Percentiles rank a stretch among this genome's conserved stretches.
Evolutionary conservation across 2,888 invertebrate genomes (phyloP).

Genomic region (Leptinotarsa rubiginosa): DNA sequence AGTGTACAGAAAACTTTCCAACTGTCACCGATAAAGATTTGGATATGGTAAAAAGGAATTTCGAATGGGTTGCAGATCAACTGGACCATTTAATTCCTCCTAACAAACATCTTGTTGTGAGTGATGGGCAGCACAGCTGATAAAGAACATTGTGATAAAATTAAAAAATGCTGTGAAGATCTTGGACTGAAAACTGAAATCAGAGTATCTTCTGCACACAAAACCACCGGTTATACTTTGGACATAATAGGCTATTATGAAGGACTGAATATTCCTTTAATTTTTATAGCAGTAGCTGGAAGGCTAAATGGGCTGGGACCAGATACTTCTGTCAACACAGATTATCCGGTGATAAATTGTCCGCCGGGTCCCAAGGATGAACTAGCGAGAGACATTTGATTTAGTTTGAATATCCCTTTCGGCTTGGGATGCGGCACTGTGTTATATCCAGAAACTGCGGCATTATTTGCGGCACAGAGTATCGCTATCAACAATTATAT

Average conservation of each 20-base stretch:
- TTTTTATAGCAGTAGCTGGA: conserved; percentile 97
- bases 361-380: conserved; percentile 87
- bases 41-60: conserved; percentile 65
- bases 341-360: conserved; percentile 96
- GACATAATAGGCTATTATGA: conserved; percentile 83
- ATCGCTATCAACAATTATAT: conserved; percentile 86
- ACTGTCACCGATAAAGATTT: conserved; percentile 89
- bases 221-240: conserved; percentile 86
- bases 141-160: conserved; percentile 84
- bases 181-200: conserved; percentile 84
- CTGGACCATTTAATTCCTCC: conserved; percentile 76
- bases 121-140: conserved; percentile 96
- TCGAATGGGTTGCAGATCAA: conserved; percentile 89
- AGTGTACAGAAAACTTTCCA: conserved; percentile 89
- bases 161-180: conserved; percentile 77
- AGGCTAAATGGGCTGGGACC: conserved; percentile 97
- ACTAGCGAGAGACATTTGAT: conserved; percentile 89
- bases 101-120: conserved; percentile 79
- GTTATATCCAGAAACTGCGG: conserved; percentile 92
- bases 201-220: conserved; percentile 94
- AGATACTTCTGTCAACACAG: conserved; percentile 92
- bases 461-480: conserved; percentile 92
- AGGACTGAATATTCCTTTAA: conserved; percentile 75
- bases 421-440: conserved; percentile 96
- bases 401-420: conserved; percentile 94